Conservation (phyloP, 92 coral and sea anemone species). For the Galaxea fascicularis region DNA sequence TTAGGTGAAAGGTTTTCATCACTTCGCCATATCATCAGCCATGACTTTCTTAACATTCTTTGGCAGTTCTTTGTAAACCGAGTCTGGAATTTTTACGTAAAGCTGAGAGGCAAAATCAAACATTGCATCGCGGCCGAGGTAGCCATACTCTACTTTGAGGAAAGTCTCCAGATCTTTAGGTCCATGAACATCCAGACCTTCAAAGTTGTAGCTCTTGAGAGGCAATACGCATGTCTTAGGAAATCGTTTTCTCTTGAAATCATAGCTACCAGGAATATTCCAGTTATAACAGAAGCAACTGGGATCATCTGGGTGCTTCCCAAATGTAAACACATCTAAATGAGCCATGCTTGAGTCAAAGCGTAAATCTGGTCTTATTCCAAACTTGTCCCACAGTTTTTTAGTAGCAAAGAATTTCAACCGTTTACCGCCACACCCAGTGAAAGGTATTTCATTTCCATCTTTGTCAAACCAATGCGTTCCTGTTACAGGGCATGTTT, state of each 20-base stretch:
- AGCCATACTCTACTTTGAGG: conserved; percentile 40
- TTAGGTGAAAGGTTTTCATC: too few relatives aligned
- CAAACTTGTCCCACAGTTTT: conserved; percentile 32
- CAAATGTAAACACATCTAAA: conserved; percentile 39
- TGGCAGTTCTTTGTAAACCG: conserved; percentile 10
- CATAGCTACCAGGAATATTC: conserved; percentile 35
- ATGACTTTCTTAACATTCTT: conserved; percentile 6
- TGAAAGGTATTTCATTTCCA: conserved; percentile 27
- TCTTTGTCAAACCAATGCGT: conserved; percentile 30
- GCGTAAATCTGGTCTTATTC: conserved; percentile 6
- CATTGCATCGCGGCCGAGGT: conserved; percentile 41
- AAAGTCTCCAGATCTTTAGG: conserved; percentile 19
- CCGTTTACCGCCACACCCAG: conserved; percentile 31
- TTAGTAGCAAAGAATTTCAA: conserved; percentile 20
- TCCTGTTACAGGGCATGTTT: conserved; percentile 31
- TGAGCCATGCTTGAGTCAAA: conserved; percentile 23
- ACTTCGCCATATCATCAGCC: not conserved
- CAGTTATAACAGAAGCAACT: conserved; percentile 30
- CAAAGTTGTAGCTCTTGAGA: conserved; percentile 26
- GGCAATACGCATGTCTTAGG: conserved; percentile 38
- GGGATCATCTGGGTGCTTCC: conserved; percentile 25
- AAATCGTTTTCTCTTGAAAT: conserved; percentile 16
- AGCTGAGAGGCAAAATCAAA: conserved; percentile 29
- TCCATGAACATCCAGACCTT: conserved; percentile 33
- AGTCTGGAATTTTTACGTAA: conserved; percentile 23